Base-by-base conservation (phyloP, 2,113 vertebrate species). In the Eptesicus fuscus region DNA sequence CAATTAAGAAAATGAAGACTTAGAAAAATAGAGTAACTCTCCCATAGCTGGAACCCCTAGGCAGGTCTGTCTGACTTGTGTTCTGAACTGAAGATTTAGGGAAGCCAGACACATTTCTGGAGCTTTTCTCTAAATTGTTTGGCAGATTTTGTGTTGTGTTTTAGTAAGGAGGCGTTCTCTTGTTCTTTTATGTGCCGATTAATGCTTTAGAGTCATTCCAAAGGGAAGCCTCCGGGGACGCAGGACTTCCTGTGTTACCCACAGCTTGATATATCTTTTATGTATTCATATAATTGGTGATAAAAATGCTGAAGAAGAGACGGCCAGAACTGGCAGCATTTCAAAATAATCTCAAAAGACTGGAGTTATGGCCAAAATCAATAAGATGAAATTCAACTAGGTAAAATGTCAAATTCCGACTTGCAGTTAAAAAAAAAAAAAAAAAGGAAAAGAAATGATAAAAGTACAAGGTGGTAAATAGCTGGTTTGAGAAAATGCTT, bases 341-440 rank as follows among this genome's bases (percentile, higher is more conserved):
- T 96, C 93, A 96, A 96, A 96, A 91, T 93, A 91, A 94, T 85
- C 74, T 96, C 82, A 85, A 53, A 97, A 86, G 89, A 85, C 22
- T 40, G 22, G n/a, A 40, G 32, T 88, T 79, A 79, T 18, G 65
- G 91, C 93, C 95, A 96, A 96, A 96, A 94, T 93, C 89, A 95
- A 23, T 96, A 96, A 79, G 74, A 90, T 59, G 44, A 93, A 95
- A 87, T 95, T 95, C 32, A 94, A 47, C 74, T 86, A 70, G 65
- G 35, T 96, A 88, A 96, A 96, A 95, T 92, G 79, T 96, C 92
- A 95, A 83, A 65, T 89, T 37, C n/a, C 78, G 16, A 93, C 76
- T 90, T 85, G 47, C 79, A 59, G 42, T 71, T 61, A 86, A 94
- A 63, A 70, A 77, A 80, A 65, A 70, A 69, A 77, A 80, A 47